Percentiles rank a stretch among this genome's conserved stretches.
phyloP scores from a whole-genome alignment of 2,888 invertebrate species.

The Apamea sordens region DNA sequence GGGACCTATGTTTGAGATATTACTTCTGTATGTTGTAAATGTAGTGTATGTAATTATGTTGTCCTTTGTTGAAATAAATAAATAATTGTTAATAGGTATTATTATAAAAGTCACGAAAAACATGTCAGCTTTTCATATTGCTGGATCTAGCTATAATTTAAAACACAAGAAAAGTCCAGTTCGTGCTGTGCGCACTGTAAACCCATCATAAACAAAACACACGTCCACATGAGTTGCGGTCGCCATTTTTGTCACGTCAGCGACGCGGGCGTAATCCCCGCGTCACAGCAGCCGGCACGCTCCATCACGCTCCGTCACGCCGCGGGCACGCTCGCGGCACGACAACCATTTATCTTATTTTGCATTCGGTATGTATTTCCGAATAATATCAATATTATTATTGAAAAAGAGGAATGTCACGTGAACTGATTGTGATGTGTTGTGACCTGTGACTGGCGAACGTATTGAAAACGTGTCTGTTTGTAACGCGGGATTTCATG shows the following conservation, averaged over 20 bases:
- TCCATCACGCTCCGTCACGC: constrained; percentile 18
- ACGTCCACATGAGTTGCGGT: constrained; percentile 21
- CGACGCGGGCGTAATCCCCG: constrained; percentile 41
- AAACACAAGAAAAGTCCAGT: not conserved
- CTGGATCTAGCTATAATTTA: not conserved
- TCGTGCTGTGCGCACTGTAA: not conserved
- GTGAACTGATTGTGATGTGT: constrained; percentile 47
- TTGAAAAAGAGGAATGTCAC: constrained; percentile 48
- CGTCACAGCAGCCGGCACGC: constrained; percentile 37
- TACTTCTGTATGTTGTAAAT: not conserved
- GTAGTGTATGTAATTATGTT: too few species aligned
- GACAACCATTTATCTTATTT: constrained; percentile 55
- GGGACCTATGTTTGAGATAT: not conserved
- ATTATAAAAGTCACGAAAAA: not conserved
- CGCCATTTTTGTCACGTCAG: constrained; percentile 57
- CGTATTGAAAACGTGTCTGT: constrained; percentile 36
- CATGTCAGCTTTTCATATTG: not conserved
- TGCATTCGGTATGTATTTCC: constrained; percentile 47
- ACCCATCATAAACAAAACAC: constrained; percentile 38
- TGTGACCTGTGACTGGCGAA: constrained; percentile 25
- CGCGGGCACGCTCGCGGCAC: constrained; percentile 23
- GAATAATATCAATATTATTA: constrained; percentile 58
- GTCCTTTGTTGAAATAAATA: too few species aligned
- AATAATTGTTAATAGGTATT: too few species aligned
- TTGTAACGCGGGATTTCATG: constrained; percentile 12